Conservation (phyloP, 2,797 vertebrate species). For the Sebastes trivittatus region DNA sequence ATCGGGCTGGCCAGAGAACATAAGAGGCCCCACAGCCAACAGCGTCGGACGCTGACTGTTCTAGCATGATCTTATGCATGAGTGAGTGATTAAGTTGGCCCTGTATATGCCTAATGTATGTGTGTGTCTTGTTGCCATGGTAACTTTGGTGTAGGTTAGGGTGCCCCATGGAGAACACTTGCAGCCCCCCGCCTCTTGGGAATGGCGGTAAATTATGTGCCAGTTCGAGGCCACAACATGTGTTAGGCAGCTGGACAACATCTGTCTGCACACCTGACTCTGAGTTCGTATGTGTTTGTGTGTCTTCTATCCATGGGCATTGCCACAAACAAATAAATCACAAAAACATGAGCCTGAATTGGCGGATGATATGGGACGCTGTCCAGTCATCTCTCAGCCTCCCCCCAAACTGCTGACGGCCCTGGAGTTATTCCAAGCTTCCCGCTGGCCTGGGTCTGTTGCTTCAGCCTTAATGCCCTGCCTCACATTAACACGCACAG, state of each 20-base stretch:
- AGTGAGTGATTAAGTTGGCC: conserved; percentile 61
- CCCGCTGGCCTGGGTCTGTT: conserved; percentile 63
- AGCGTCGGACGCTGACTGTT: conserved; percentile 47
- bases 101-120: conserved; percentile 11
- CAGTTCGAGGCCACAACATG: conserved; percentile 3
- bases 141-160: conserved; percentile 59
- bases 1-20: conserved; percentile 6
- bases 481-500: conserved; percentile 57
- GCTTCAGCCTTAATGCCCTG: conserved; percentile 55
- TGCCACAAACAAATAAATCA: background rate
- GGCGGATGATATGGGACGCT: conserved; percentile 19
- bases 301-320: background rate
- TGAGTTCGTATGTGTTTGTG: background rate
- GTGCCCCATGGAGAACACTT: conserved; percentile 59
- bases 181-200: conserved; percentile 43
- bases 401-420: conserved; percentile 22
- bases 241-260: conserved; percentile 33
- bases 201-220: conserved; percentile 5
- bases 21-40: conserved; percentile 24
- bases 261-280: conserved; percentile 20
- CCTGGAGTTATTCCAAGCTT: conserved; percentile 65
- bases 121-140: conserved; percentile 65
- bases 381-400: conserved; percentile 40
- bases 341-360: conserved; percentile 24
- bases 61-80: conserved; percentile 50